These are phyloP conservation scores for Notodonta dromedarius DNA, from an alignment of 2,888 invertebrate species.

Conservation along the genomic window DNA sequence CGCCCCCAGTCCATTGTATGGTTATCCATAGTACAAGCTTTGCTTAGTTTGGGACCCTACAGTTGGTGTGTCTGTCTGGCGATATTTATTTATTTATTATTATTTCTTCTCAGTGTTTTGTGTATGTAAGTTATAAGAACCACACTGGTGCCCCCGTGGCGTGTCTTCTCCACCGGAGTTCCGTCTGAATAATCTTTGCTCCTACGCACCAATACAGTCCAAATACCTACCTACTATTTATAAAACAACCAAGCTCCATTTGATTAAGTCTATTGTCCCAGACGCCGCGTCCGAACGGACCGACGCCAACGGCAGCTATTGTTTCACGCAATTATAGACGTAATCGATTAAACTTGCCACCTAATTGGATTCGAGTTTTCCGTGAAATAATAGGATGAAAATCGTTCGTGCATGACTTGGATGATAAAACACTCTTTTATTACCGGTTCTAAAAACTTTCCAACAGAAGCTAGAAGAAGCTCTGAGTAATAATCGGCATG, in stretches of 20 bases:
- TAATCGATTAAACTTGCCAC: slow-evolving; percentile 9
- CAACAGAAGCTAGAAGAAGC: too few relatives aligned
- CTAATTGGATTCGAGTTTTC: slow-evolving; percentile 7
- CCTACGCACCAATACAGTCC: not conserved
- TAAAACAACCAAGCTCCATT: slow-evolving; percentile 9
- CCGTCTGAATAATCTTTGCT: not conserved
- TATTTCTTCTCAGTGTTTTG: too few relatives aligned
- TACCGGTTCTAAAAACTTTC: not conserved
- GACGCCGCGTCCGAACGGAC: slow-evolving; percentile 9
- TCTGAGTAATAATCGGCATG: too few relatives aligned
- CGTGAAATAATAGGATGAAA: slow-evolving; percentile 5
- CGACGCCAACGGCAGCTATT: slow-evolving; percentile 23
- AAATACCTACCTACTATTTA: slow-evolving; percentile 3
- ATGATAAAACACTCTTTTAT: not conserved
- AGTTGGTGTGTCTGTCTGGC: too few relatives aligned
- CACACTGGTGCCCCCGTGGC: not conserved
- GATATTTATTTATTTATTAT: too few relatives aligned
- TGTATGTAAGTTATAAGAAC: too few relatives aligned
- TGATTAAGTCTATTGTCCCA: slow-evolving; percentile 24
- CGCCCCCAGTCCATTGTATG: too few relatives aligned
- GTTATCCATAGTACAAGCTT: too few relatives aligned
- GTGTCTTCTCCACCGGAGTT: not conserved
- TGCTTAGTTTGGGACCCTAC: too few relatives aligned
- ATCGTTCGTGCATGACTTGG: not conserved
- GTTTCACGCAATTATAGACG: slow-evolving; percentile 14